phyloP scores from a whole-genome alignment of 2,888 invertebrate genomes.

The Rapana venosa region DNA sequence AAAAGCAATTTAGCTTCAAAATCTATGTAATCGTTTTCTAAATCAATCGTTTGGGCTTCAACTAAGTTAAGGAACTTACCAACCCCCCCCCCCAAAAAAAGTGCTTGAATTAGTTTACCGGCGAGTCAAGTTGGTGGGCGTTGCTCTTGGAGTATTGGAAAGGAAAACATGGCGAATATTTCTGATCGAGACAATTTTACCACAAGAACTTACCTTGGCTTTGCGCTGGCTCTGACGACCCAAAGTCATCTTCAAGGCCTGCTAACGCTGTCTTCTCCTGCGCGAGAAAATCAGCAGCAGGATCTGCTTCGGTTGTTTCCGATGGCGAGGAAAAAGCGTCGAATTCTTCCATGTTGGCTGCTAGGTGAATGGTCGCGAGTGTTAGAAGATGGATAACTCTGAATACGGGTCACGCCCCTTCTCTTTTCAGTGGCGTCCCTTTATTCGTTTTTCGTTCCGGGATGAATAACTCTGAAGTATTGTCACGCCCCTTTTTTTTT shows the following conservation, averaged over 20 bases:
- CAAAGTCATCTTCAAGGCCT: conserved; percentile 92
- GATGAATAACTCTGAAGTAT: too few species aligned
- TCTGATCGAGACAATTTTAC: neutral
- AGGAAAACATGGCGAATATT: too few species aligned
- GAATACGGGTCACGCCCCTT: neutral
- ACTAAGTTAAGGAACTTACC: too few species aligned
- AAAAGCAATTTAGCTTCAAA: too few species aligned
- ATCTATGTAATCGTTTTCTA: too few species aligned
- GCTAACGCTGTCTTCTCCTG: conserved; percentile 96
- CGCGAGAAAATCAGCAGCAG: conserved; percentile 97
- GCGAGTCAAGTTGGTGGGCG: too few species aligned
- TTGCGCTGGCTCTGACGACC: conserved; percentile 44
- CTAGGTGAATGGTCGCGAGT: neutral
- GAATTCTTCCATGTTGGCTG: conserved; percentile 72
- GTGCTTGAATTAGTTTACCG: too few species aligned
- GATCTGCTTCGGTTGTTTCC: conserved; percentile 85
- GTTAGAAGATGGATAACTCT: neutral
- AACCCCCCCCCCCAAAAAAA: too few species aligned
- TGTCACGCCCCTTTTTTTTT: too few species aligned
- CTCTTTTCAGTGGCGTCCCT: neutral
- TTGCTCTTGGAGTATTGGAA: too few species aligned
- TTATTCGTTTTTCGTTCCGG: neutral
- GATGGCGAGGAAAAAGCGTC: conserved; percentile 59
- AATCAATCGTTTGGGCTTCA: too few species aligned
- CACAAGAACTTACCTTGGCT: conserved; percentile 13